phyloP scores from a whole-genome alignment of 2,888 invertebrate genomes.

The Tolmerus cingulatus region DNA sequence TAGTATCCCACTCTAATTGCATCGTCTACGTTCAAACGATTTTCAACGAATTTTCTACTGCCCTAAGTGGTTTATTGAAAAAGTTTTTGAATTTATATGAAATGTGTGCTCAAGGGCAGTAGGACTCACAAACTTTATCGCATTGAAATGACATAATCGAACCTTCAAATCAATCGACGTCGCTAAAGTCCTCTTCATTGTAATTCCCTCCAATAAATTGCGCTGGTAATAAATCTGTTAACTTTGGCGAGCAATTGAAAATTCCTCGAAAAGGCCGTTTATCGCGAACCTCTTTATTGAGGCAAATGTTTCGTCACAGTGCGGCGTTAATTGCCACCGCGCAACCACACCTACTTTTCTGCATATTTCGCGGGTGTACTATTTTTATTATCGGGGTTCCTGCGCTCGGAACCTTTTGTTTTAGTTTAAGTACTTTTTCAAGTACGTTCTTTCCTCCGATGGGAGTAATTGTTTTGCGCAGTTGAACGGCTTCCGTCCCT shows the following conservation, averaged over 20 bases:
- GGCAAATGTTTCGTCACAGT: background rate
- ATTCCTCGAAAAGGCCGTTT: background rate
- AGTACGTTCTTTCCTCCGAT: background rate
- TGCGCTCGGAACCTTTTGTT: background rate
- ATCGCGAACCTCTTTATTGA: background rate
- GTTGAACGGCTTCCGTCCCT: background rate
- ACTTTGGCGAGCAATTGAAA: background rate
- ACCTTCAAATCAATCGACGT: background rate
- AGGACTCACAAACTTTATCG: background rate
- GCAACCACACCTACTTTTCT: background rate
- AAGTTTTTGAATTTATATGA: background rate
- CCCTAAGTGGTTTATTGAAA: background rate
- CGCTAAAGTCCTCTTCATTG: background rate
- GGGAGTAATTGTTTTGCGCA: slow-evolving; percentile 10
- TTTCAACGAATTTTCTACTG: background rate
- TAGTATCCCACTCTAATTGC: background rate
- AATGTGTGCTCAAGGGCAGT: background rate
- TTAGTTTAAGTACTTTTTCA: background rate
- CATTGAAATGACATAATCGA: background rate
- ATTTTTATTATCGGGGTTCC: background rate
- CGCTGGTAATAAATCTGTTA: background rate
- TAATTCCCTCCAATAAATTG: background rate
- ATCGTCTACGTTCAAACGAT: background rate
- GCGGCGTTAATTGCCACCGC: background rate
- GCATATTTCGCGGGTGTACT: background rate